Percentiles rank a stretch among this genome's conserved stretches.
Evolutionary conservation across 1,140 invertebrate species (phyloP).

Genomic region (Micrasema minimum): DNA sequence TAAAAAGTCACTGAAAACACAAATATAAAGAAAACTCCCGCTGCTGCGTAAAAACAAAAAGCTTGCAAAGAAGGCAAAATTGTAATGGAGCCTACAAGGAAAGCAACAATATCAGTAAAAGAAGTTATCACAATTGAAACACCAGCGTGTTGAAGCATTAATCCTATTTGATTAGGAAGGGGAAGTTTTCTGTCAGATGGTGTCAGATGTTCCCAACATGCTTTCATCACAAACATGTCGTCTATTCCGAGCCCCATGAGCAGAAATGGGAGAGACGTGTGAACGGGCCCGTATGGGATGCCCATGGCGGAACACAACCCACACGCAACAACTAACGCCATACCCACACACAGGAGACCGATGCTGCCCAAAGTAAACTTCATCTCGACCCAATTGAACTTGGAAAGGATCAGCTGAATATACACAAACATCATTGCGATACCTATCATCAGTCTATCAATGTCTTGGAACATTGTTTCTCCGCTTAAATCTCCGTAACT

Average conservation of each 20-base stretch:
- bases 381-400: conserved; percentile 79
- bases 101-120: conserved; percentile 84
- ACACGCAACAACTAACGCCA: conserved; percentile 79
- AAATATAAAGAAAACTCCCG: conserved; percentile 78
- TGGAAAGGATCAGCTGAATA: conserved; percentile 77
- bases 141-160: conserved; percentile 81
- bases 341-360: conserved; percentile 78
- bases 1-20: conserved; percentile 82
- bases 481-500: conserved; percentile 80
- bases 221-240: conserved; percentile 85
- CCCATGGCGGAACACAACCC: conserved; percentile 79
- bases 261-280: conserved; percentile 83
- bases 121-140: conserved; percentile 87
- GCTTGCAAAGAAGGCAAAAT: conserved; percentile 79
- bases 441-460: conserved; percentile 75
- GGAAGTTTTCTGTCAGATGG: conserved; percentile 65
- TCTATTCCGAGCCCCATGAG: conserved; percentile 84
- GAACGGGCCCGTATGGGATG: conserved; percentile 83
- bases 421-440: conserved; percentile 79
- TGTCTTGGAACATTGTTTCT: conserved; percentile 76
- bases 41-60: conserved; percentile 80
- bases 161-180: conserved; percentile 71
- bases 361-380: conserved; percentile 73
- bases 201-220: conserved; percentile 74
- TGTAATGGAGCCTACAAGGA: conserved; percentile 77